These are phyloP conservation scores for Phylloscopus whistleri DNA, from an alignment of 2,113 vertebrate species.

Conservation along the genomic window DNA sequence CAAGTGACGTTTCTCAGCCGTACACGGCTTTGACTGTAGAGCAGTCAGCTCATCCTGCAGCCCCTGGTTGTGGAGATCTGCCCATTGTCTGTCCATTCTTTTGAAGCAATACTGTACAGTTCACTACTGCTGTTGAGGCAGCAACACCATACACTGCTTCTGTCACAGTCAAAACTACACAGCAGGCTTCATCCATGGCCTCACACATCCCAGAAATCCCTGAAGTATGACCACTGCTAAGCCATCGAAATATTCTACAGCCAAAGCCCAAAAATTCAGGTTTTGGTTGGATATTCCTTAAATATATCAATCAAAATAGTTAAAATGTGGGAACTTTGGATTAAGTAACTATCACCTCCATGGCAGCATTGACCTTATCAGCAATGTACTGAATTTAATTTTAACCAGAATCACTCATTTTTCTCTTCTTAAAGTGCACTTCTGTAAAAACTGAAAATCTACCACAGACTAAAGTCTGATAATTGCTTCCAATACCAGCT, in stretches of 20 bases:
- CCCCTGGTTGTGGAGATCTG: neutral
- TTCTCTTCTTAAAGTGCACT: slow-evolving; percentile 61
- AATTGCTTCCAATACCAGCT: slow-evolving; percentile 12
- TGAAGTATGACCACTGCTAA: neutral
- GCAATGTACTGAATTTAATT: neutral
- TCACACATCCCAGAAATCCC: neutral
- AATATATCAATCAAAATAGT: neutral
- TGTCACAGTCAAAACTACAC: neutral
- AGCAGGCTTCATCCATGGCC: neutral
- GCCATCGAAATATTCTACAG: neutral
- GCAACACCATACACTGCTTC: neutral
- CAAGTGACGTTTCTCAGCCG: neutral
- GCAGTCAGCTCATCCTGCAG: neutral
- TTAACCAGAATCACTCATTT: neutral
- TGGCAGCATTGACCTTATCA: neutral
- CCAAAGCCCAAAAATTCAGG: neutral
- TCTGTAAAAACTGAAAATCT: slow-evolving; percentile 48
- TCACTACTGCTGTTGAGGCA: neutral
- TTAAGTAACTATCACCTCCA: neutral
- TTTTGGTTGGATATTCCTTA: neutral
- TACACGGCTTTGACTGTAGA: neutral
- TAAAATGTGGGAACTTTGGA: neutral
- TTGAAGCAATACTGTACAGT: neutral
- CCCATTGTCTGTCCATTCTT: neutral
- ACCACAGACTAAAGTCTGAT: neutral